Base-by-base conservation (phyloP, 2,797 vertebrate species). In the Stomatorhinus walkeri region DNA sequence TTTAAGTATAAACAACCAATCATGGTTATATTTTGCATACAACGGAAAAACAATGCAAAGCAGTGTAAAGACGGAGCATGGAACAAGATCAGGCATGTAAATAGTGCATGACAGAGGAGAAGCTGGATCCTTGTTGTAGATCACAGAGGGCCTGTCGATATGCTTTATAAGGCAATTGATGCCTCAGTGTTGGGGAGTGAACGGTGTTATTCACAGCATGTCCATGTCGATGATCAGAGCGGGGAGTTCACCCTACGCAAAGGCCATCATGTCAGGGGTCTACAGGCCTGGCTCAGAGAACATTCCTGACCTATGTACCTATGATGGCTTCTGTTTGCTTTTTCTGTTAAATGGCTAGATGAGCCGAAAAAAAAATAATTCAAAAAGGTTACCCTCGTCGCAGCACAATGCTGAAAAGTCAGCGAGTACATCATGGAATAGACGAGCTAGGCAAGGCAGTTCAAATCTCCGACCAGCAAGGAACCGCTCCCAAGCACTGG, bases 11-110 rank as follows among this genome's bases (percentile, higher is more conserved):
- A 87, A 94, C 92, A 95, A 95, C 93, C 94, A 90, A 92, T 91
- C 90, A 95, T 94, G 94, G 94, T 93, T 93, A 93, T 93, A 91
- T 94, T 95, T 95, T 94, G 94, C 94, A 94, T 94, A 95, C 95
- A 95, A 94, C 92, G 92, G 90, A 88, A 92, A 93, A 89, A 92
- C 91, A 93, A 94, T 93, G 93, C 91, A 93, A 94, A 93, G 93
- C 90, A 93, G 94, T 94, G 93, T 92, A 95, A 95, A 94, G 91
- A 92, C 93, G 93, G 93, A 92, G 92, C 89, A 91, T 92, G 93
- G 92, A 90, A 92, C 85, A 93, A 95, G 96, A 96, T 96, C 94
- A 95, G 93, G 92, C 90, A 92, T 93, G 94, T 96, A 95, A 94
- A 96, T 95, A 94, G 94, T 93, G 94, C 94, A 95, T 95, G 93